Evolutionary conservation across 1,140 invertebrate genomes (phyloP).

Genomic region (Drosophila micromelanica): DNA sequence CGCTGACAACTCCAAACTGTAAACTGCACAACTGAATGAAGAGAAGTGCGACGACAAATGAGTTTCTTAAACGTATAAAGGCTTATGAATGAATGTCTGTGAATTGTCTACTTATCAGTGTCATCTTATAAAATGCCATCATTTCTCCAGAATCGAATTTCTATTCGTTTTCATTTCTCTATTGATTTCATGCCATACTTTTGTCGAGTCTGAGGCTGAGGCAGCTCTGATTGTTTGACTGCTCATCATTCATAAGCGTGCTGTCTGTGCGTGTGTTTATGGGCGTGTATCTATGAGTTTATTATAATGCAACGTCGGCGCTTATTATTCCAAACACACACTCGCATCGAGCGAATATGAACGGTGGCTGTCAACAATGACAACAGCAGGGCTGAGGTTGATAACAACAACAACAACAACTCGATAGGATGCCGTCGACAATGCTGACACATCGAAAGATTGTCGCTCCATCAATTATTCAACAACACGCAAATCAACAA

Average conservation of each 20-base stretch:
- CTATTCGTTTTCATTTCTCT: constrained; percentile 22
- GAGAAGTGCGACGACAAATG: not conserved
- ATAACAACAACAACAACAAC: constrained; percentile 74
- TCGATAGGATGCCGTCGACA: constrained; percentile 56
- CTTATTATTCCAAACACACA: constrained; percentile 69
- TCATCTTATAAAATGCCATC: not conserved
- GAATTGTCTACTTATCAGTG: constrained; percentile 7
- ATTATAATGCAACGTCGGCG: constrained; percentile 62
- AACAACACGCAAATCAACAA: constrained; percentile 43
- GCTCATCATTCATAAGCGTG: constrained; percentile 67
- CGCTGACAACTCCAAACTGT: constrained; percentile 36
- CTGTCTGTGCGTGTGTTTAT: constrained; percentile 13
- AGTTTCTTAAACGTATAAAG: constrained; percentile 2
- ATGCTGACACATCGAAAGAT: constrained; percentile 79
- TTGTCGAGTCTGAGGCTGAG: constrained; percentile 3
- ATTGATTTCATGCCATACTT: constrained; percentile 52
- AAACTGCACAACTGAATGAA: constrained; percentile 14
- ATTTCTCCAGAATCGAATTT: not conserved
- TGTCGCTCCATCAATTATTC: constrained; percentile 81
- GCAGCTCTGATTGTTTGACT: constrained; percentile 60
- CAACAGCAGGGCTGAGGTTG: constrained; percentile 41
- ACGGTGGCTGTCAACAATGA: constrained; percentile 62
- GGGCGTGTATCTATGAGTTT: constrained; percentile 17
- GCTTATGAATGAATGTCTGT: not conserved
- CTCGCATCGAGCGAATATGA: constrained; percentile 15